A percentile compares a stretch with the other conserved stretches of the same genome.
Evolutionary conservation across 2,797 vertebrate genomes (phyloP).

Genomic region (Myotis vivesi): DNA sequence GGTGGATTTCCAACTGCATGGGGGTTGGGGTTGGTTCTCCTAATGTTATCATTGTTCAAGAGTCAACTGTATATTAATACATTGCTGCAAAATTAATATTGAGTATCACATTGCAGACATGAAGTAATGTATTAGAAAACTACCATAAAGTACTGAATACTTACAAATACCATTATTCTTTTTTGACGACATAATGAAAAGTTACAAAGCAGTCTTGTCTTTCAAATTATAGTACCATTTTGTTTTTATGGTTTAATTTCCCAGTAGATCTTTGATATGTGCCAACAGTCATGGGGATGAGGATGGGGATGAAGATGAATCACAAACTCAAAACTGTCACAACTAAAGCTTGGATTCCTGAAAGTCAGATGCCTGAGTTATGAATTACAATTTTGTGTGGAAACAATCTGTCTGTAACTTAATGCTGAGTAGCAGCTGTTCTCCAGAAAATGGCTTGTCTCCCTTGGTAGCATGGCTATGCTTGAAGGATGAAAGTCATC

Average conservation of each 20-base stretch:
- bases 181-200: conserved; percentile 58
- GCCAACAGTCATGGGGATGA: conserved; percentile 30
- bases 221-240: conserved; percentile 52
- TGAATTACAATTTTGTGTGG: conserved; percentile 32
- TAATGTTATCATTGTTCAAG: not conserved
- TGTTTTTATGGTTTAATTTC: conserved; percentile 60
- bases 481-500: conserved; percentile 4
- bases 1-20: not conserved
- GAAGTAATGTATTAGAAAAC: conserved; percentile 48
- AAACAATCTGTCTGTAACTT: conserved; percentile 11
- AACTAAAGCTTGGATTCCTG: conserved; percentile 42
- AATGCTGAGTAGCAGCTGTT: not conserved
- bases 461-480: not conserved
- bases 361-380: conserved; percentile 35
- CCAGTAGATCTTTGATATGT: conserved; percentile 16
- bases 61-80: not conserved
- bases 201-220: conserved; percentile 49
- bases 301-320: conserved; percentile 39
- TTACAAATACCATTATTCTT: conserved; percentile 41
- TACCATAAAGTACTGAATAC: conserved; percentile 25
- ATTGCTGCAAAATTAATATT: conserved; percentile 25
- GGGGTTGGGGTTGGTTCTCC: not conserved
- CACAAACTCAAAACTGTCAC: not conserved
- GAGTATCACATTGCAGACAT: not conserved
- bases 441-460: not conserved